Evolutionary conservation across 1,140 invertebrate species (phyloP).

Genomic region (Helicoverpa zea): DNA sequence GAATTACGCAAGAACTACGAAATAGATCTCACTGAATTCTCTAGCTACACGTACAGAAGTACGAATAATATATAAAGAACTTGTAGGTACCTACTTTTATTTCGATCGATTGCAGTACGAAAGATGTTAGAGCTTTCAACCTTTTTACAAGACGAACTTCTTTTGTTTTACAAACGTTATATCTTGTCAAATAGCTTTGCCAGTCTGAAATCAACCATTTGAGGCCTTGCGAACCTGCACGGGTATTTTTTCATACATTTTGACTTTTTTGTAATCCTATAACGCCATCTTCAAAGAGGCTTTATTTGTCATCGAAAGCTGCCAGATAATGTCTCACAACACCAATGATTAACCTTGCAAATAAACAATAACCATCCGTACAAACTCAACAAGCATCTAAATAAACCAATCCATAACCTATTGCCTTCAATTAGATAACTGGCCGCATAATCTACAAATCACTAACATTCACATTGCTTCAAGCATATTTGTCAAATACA

Average conservation of each 20-base stretch:
- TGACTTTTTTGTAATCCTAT: too few relatives aligned
- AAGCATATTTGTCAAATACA: slow-evolving; percentile 38
- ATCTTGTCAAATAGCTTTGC: too few relatives aligned
- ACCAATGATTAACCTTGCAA: too few relatives aligned
- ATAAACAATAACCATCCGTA: neutral
- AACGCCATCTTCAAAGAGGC: too few relatives aligned
- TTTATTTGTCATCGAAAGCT: too few relatives aligned
- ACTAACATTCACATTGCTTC: slow-evolving; percentile 13
- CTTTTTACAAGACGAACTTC: neutral
- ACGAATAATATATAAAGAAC: slow-evolving; percentile 15
- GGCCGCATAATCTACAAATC: slow-evolving; percentile 18
- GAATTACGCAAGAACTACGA: slow-evolving; percentile 25
- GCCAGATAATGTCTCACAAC: too few relatives aligned
- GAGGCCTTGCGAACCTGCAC: too few relatives aligned
- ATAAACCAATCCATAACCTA: slow-evolving; percentile 31
- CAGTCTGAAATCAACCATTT: too few relatives aligned
- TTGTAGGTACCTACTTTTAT: neutral
- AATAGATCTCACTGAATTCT: slow-evolving; percentile 27
- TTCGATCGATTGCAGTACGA: neutral
- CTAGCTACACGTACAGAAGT: slow-evolving; percentile 19
- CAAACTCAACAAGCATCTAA: neutral
- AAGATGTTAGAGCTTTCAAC: neutral
- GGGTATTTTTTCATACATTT: too few relatives aligned
- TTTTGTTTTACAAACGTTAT: too few relatives aligned
- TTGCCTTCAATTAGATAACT: slow-evolving; percentile 37